phyloP scores from a whole-genome alignment of 1,140 invertebrate species.

The Penaeus japonicus region DNA sequence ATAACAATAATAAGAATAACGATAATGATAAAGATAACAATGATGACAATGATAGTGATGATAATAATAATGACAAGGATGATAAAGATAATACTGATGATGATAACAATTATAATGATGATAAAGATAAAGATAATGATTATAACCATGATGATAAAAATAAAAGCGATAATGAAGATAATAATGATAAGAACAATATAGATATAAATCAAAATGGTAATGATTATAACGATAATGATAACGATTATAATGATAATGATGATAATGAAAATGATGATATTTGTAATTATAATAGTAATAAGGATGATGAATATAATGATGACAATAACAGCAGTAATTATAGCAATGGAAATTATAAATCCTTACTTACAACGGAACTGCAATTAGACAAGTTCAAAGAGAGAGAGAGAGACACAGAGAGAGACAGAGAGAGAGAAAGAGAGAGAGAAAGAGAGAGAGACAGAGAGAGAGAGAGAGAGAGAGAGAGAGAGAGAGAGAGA shows the following conservation, averaged over 20 bases:
- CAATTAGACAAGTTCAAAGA: neutral
- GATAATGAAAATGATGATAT: neutral
- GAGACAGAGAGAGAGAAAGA: constrained; percentile 20
- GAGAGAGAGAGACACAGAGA: constrained; percentile 23
- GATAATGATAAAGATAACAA: neutral
- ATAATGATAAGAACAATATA: neutral
- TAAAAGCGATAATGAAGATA: neutral
- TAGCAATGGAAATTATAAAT: no score
- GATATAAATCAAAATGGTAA: neutral
- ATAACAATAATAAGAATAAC: neutral
- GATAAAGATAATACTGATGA: neutral
- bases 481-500: neutral
- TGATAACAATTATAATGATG: neutral
- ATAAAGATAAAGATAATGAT: neutral
- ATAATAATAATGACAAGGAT: neutral
- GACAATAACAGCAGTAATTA: neutral
- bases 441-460: constrained; percentile 4
- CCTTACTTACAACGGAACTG: no score
- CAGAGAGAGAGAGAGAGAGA: neutral
- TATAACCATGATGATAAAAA: no score
- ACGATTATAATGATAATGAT: neutral
- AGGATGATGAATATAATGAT: neutral
- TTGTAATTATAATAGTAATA: no score
- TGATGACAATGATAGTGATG: neutral
- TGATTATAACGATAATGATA: neutral